Evolutionary conservation across 2,113 vertebrate genomes (phyloP), one percentile per base, ranked within the genome.

Genomic region (Gavia stellata): DNA sequence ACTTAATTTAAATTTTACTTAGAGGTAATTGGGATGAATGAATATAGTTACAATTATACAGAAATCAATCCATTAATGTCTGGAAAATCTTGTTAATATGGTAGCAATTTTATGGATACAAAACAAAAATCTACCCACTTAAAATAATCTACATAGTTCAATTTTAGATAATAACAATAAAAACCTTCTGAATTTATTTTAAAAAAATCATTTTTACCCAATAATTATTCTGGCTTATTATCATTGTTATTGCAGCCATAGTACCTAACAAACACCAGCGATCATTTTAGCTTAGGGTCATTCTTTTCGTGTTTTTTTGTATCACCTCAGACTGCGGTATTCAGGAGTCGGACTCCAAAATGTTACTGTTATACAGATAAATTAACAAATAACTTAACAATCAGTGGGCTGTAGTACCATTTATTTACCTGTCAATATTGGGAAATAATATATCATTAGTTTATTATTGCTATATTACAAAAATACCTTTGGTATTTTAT

Each of bases 1-100:
- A 97, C 97, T 98, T 98, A 96, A 98, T 98, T 98, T 98, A 97
- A 98, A 98, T 98, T 98, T 98, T 98, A 98, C 97, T 97, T 97
- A 97, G 97, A 98, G 95, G 97, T 98, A 98, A 98, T 98, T 98
- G 98, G 97, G 95, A 97, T 98, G 97, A 98, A 98, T 98, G 98
- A 98, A 98, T 98, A 98, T 94, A 98, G 97, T 97, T 97, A 97
- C 98, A 98, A 97, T 98, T 98, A 97, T 97, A 96, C 95, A 83
- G 78, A 98, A 98, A 98, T 98, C 97, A 97, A 97, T 98, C 97
- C 96, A 98, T 98, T 98, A 98, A 97, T 94, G 97, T 96, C 97
- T 98, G 92, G 97, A 98, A 98, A 97, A 97, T 98, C 97, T 97
- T 97, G 95, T 97, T 98, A 98, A 98, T 98, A 95, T 96, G 96